A percentile compares a stretch with the other conserved stretches of the same genome.
Evolutionary conservation across 1,140 invertebrate species (phyloP).

Genomic region (Metaphire vulgaris): DNA sequence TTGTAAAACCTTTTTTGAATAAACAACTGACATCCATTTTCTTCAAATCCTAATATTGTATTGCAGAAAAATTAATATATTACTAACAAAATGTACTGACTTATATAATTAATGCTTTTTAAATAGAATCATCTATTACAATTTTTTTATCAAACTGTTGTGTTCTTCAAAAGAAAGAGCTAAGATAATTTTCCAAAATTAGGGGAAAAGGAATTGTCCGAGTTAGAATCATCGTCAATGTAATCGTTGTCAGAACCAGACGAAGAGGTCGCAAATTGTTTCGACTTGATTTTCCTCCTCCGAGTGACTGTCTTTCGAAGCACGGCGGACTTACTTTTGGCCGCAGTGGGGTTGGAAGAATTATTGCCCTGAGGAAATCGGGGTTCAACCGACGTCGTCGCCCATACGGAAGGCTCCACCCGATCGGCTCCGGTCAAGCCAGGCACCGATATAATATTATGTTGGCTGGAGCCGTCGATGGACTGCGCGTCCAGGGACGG

Average conservation of each 20-base stretch:
- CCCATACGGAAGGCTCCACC: background rate
- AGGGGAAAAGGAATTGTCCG: background rate
- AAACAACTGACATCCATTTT: too few species aligned
- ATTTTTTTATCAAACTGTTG: too few species aligned
- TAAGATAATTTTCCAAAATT: too few species aligned
- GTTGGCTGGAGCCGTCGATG: background rate
- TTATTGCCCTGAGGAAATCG: background rate
- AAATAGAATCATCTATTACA: too few species aligned
- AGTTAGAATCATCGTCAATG: background rate
- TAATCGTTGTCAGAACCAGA: background rate
- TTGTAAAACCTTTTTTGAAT: too few species aligned
- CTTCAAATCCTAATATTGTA: too few species aligned
- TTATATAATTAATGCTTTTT: too few species aligned
- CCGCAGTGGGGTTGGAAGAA: background rate
- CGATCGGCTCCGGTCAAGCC: background rate
- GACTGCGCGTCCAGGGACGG: background rate
- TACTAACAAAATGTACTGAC: too few species aligned
- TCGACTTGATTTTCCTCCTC: background rate
- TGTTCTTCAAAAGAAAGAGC: too few species aligned
- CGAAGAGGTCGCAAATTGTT: background rate
- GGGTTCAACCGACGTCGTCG: background rate
- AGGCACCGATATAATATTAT: background rate
- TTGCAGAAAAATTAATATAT: too few species aligned
- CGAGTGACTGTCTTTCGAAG: background rate
- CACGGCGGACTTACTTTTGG: background rate